Conservation (phyloP, 2,888 invertebrate genomes). For the Oegoconia quadripuncta region DNA sequence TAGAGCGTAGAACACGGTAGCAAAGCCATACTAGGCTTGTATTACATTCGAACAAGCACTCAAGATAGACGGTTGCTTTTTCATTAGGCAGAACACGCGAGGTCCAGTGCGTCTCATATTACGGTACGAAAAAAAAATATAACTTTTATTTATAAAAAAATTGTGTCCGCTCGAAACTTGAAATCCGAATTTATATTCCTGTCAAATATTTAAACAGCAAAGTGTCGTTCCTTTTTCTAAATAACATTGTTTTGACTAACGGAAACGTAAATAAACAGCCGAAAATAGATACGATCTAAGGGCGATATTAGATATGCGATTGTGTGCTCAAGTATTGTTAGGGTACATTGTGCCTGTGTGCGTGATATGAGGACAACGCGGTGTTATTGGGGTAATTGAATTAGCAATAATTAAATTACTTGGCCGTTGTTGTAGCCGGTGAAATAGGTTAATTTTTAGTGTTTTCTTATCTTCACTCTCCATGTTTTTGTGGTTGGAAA, state of each 20-base stretch:
- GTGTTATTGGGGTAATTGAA: conserved; percentile 65
- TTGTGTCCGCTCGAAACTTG: not conserved
- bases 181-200: too few species aligned
- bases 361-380: conserved; percentile 37
- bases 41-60: conserved; percentile 54
- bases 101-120: conserved; percentile 18
- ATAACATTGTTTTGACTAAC: too few species aligned
- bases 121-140: conserved; percentile 25
- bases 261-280: too few species aligned
- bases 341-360: conserved; percentile 22
- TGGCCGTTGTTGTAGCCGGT: conserved; percentile 36
- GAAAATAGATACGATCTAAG: too few species aligned
- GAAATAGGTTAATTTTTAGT: conserved; percentile 39
- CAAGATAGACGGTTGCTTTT: conserved; percentile 58
- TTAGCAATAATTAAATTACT: conserved; percentile 72
- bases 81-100: conserved; percentile 32
- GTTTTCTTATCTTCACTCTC: conserved; percentile 23
- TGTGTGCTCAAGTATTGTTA: conserved; percentile 8
- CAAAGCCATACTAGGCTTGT: conserved; percentile 47
- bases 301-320: too few species aligned
- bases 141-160: conserved; percentile 10
- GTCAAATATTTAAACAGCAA: too few species aligned
- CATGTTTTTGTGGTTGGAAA: not conserved
- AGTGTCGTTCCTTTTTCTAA: too few species aligned
- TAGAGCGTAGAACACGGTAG: conserved; percentile 61